phyloP scores from a whole-genome alignment of 2,888 invertebrate genomes.

The Mesorhabditis belari region DNA sequence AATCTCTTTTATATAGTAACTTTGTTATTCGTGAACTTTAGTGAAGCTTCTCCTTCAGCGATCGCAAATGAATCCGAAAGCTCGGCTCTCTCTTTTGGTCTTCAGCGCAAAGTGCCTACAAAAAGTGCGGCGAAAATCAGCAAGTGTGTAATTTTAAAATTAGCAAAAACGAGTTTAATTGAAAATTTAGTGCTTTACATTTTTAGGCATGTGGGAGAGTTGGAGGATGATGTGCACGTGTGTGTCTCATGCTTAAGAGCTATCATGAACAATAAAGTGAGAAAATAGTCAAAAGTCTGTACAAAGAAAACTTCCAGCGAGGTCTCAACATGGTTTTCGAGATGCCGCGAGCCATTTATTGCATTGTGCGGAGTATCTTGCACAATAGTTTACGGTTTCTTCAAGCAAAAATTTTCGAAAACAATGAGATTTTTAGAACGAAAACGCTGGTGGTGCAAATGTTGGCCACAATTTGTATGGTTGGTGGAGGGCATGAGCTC shows the following conservation, averaged over 20 bases:
- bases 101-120: no score
- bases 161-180: no score
- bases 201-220: constrained; percentile 27
- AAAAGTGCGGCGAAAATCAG: no score
- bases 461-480: constrained; percentile 92
- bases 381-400: constrained; percentile 87
- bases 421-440: constrained; percentile 67
- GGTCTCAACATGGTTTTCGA: constrained; percentile 98
- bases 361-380: constrained; percentile 88
- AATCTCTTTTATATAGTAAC: no score
- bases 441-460: constrained; percentile 93
- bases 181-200: no score
- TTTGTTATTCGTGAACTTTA: no score
- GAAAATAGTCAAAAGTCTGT: neutral
- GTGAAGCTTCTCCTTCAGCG: no score
- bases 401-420: no score
- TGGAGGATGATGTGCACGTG: constrained; percentile 89
- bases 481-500: constrained; percentile 98
- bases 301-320: constrained; percentile 65
- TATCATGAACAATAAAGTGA: constrained; percentile 94
- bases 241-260: constrained; percentile 98
- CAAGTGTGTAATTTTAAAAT: no score
- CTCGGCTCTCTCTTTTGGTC: no score
- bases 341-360: constrained; percentile 93
- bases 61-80: no score